These are phyloP conservation scores for Ophioderma brevispina DNA, from an alignment of 35 echinoderm and acorn worm species.

Conservation along the genomic window DNA sequence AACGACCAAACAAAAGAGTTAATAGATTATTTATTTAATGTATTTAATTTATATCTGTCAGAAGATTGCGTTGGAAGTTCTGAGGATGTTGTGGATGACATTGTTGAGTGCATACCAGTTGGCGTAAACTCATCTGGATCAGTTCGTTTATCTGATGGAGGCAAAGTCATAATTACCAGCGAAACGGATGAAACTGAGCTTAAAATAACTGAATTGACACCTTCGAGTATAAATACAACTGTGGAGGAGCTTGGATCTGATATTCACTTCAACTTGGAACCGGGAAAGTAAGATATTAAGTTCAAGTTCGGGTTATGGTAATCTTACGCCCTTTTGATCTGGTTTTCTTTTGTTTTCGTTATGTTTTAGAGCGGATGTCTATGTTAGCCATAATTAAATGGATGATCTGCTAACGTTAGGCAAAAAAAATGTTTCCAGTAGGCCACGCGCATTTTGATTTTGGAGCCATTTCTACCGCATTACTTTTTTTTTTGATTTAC, in stretches of 20 bases:
- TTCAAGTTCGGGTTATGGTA: background rate
- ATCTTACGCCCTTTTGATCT: background rate
- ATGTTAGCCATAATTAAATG: too few relatives aligned
- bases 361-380: too few relatives aligned
- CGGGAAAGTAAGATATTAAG: slow-evolving; percentile 60
- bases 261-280: slow-evolving; percentile 34
- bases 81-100: slow-evolving; percentile 21
- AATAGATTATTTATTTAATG: too few relatives aligned
- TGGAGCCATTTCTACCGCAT: too few relatives aligned
- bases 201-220: slow-evolving; percentile 15
- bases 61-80: slow-evolving; percentile 43
- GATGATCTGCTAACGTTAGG: too few relatives aligned
- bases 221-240: background rate
- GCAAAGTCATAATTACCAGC: background rate
- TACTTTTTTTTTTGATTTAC: too few relatives aligned
- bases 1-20: too few relatives aligned
- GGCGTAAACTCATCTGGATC: slow-evolving; percentile 22
- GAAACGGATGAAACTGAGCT: background rate
- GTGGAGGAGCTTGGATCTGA: background rate
- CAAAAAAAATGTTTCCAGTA: too few relatives aligned
- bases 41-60: too few relatives aligned
- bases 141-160: slow-evolving; percentile 2
- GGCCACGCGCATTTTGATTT: too few relatives aligned
- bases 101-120: slow-evolving; percentile 24
- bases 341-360: background rate